Evolutionary conservation across 2,797 vertebrate genomes (phyloP).

Genomic region (Buphagus erythrorhynchus): DNA sequence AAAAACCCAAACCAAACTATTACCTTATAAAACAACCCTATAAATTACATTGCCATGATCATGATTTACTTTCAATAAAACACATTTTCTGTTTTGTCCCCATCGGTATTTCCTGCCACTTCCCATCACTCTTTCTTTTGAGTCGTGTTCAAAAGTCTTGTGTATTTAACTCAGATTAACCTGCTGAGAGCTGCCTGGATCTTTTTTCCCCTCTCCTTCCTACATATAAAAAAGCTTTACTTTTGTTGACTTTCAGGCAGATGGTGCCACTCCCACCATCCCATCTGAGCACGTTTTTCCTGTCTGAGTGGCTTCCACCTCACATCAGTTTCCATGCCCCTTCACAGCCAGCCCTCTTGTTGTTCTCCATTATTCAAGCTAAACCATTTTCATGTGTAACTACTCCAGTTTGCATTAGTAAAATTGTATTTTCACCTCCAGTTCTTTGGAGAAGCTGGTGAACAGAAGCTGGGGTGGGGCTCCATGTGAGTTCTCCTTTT

Average conservation of each 20-base stretch:
- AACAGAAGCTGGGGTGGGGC: background rate
- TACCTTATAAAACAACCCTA: background rate
- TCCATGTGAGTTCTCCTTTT: background rate
- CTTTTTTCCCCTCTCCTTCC: background rate
- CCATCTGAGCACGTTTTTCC: background rate
- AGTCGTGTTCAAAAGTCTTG: background rate
- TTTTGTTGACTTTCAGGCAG: conserved; percentile 15
- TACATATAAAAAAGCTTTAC: background rate
- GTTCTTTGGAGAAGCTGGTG: background rate
- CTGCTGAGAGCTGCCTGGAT: background rate
- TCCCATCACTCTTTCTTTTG: background rate
- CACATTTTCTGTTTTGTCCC: background rate
- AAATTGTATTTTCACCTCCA: background rate
- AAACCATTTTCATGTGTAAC: background rate
- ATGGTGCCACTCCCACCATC: conserved; percentile 32
- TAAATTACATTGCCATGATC: background rate
- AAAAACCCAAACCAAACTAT: background rate
- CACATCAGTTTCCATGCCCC: background rate
- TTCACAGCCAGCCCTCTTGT: background rate
- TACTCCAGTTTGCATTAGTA: background rate
- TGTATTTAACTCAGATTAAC: background rate
- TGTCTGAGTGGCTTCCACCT: background rate
- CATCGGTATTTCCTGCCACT: background rate
- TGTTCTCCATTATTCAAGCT: background rate
- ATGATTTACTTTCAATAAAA: background rate